These are phyloP conservation scores for Trochalopteron elliotii DNA, from an alignment of 2,113 vertebrate genomes.

Conservation along the genomic window DNA sequence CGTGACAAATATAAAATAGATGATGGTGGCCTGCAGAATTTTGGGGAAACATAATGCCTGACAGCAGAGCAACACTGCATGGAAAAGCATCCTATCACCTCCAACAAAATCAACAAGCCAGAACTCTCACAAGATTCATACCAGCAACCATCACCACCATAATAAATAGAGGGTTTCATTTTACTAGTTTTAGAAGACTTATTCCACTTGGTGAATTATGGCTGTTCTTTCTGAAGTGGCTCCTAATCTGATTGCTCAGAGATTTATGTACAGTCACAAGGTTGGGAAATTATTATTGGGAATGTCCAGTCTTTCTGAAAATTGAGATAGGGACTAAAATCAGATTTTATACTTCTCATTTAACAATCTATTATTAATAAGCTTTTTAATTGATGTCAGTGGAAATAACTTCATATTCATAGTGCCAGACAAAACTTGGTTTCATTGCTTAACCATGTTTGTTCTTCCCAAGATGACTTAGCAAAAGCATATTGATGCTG, in stretches of 20 bases:
- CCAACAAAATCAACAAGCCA: not conserved
- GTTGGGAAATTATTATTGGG: not conserved
- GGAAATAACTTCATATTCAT: not conserved
- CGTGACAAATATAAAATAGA: not conserved
- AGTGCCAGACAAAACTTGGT: not conserved
- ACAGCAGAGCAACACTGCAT: not conserved
- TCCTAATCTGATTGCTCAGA: not conserved
- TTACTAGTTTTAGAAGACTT: not conserved
- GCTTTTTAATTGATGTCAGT: not conserved
- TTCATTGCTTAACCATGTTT: not conserved
- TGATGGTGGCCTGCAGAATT: not conserved
- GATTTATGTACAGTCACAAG: not conserved
- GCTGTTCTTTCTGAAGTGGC: not conserved
- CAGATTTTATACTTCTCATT: not conserved
- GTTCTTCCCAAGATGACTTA: not conserved
- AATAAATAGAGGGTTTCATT: not conserved
- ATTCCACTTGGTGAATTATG: not conserved
- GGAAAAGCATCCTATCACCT: not conserved
- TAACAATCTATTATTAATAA: not conserved
- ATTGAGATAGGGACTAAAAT: not conserved
- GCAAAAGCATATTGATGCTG: not conserved
- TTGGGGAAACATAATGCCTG: not conserved
- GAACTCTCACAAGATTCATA: not conserved
- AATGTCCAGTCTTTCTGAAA: not conserved
- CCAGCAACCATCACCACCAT: not conserved